phyloP scores from a whole-genome alignment of 2,797 vertebrate species.

The Chelon labrosus region DNA sequence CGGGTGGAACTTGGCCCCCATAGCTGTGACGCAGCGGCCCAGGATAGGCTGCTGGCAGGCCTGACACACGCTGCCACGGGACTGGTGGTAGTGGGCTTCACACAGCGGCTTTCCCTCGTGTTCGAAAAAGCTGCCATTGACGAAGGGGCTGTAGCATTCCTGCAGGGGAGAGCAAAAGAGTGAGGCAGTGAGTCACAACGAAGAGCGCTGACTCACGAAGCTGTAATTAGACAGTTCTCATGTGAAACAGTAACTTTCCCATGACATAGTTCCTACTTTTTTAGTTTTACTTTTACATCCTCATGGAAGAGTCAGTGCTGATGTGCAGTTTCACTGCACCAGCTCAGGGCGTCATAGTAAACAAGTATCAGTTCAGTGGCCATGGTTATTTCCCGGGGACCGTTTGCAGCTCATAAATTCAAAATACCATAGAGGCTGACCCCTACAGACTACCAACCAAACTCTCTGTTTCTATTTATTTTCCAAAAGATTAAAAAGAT shows the following conservation, averaged over 20 bases:
- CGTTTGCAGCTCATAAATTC: background rate
- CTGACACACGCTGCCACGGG: conserved; percentile 90
- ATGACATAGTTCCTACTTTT: conserved; percentile 30
- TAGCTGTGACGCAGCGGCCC: conserved; percentile 93
- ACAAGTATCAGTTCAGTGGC: background rate
- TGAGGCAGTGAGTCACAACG: conserved; percentile 1
- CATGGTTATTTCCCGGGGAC: background rate
- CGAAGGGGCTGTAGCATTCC: conserved; percentile 92
- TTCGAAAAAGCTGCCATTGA: conserved; percentile 94
- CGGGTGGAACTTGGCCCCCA: conserved; percentile 94
- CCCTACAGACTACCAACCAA: no score
- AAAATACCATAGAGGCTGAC: no score
- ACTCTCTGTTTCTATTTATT: no score
- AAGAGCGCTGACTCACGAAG: conserved; percentile 10
- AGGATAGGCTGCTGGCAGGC: conserved; percentile 93
- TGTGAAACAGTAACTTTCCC: conserved; percentile 47
- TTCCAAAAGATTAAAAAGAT: no score
- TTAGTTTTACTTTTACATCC: conserved; percentile 2
- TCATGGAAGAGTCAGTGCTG: background rate
- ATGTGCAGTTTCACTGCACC: background rate
- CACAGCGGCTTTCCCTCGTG: conserved; percentile 92
- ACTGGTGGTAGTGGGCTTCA: conserved; percentile 93
- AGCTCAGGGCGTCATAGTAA: background rate
- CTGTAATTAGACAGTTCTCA: conserved; percentile 26
- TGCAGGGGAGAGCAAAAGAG: conserved; percentile 51